These are phyloP conservation scores for Sorex fumeus DNA, from an alignment of 2,113 vertebrate genomes.

Conservation along the genomic window DNA sequence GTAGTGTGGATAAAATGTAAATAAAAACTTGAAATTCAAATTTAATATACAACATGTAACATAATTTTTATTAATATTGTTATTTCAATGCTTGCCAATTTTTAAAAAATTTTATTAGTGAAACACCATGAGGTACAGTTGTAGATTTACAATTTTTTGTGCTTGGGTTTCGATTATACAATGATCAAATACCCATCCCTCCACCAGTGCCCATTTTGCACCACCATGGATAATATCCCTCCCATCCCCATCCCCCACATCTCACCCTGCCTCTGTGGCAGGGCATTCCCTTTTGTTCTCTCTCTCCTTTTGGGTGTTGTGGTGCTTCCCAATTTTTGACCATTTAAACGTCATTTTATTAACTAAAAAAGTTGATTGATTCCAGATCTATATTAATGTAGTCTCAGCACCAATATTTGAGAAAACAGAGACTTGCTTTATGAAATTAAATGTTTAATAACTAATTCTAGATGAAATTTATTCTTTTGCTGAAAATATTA, in stretches of 20 bases:
- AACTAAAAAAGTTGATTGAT: slow-evolving; percentile 2
- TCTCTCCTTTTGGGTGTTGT: too few species aligned
- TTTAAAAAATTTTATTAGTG: too few species aligned
- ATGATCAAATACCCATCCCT: too few species aligned
- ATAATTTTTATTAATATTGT: background rate
- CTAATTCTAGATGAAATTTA: background rate
- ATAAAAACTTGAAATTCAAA: slow-evolving; percentile 23
- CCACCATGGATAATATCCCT: too few species aligned
- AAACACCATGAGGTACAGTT: too few species aligned
- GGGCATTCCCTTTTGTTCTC: too few species aligned
- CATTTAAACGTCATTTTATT: slow-evolving; percentile 14
- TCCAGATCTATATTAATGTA: slow-evolving; percentile 12
- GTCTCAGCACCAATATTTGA: background rate
- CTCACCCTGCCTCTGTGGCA: too few species aligned
- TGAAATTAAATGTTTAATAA: background rate
- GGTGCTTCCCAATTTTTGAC: too few species aligned
- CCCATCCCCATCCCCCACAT: too few species aligned
- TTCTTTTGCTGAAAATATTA: background rate
- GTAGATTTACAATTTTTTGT: too few species aligned
- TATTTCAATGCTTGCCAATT: background rate
- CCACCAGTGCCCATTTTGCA: too few species aligned
- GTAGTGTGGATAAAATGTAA: background rate
- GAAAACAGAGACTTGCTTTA: background rate
- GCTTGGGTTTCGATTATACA: too few species aligned
- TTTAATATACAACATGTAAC: background rate